phyloP scores from a whole-genome alignment of 2,113 vertebrate species.

The Rhinichthys klamathensis region DNA sequence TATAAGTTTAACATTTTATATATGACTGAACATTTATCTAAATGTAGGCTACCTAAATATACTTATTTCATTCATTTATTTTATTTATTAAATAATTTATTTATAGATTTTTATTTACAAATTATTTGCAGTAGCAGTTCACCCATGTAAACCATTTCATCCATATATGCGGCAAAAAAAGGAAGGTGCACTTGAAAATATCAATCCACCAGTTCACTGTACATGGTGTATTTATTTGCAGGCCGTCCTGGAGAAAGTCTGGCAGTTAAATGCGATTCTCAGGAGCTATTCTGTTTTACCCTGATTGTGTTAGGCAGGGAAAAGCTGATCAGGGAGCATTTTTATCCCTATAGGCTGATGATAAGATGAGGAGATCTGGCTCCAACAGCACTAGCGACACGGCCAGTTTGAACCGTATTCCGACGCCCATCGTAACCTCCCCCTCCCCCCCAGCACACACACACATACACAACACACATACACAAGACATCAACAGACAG shows the following conservation, averaged over 20 bases:
- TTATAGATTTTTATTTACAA: neutral
- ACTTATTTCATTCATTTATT: neutral
- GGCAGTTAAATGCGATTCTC: neutral
- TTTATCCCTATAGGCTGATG: slow-evolving; percentile 29
- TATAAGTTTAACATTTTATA: neutral
- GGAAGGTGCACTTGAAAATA: neutral
- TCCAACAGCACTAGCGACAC: slow-evolving; percentile 40
- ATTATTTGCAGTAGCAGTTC: neutral
- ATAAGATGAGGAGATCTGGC: slow-evolving; percentile 38
- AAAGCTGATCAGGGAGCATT: slow-evolving; percentile 23
- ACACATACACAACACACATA: slow-evolving; percentile 47
- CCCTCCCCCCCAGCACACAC: neutral
- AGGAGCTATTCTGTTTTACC: slow-evolving; percentile 15
- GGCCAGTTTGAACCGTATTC: neutral
- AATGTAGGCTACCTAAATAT: neutral
- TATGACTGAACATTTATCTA: neutral
- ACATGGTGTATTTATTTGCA: neutral
- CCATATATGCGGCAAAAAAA: neutral
- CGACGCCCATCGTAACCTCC: slow-evolving; percentile 23
- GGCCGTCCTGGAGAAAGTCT: neutral
- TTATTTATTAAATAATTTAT: neutral
- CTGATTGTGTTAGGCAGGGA: slow-evolving; percentile 29
- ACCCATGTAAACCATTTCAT: neutral
- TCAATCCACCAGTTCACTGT: neutral
- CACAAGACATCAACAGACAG: slow-evolving; percentile 42